Evolutionary conservation across 2,797 vertebrate species (phyloP).

Genomic region (Pagetopsis macropterus): DNA sequence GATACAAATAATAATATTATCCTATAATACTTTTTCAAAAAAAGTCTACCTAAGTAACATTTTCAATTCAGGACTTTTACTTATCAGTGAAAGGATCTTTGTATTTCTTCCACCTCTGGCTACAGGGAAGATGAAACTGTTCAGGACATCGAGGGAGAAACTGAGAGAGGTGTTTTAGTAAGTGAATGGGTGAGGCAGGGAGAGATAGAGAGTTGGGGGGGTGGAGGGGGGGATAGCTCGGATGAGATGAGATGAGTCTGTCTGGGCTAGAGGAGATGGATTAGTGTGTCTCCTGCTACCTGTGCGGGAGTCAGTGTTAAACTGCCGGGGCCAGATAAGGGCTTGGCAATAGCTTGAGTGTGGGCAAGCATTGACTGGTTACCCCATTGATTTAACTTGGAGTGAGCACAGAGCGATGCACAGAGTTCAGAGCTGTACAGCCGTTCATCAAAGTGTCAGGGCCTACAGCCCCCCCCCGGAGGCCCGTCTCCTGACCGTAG

Average conservation of each 20-base stretch:
- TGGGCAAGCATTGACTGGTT: conserved; percentile 73
- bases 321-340: conserved; percentile 78
- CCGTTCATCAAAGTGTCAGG: conserved; percentile 77
- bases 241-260: conserved; percentile 70
- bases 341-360: conserved; percentile 68
- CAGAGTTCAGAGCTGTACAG: conserved; percentile 68
- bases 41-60: too few species aligned
- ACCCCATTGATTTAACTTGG: conserved; percentile 74
- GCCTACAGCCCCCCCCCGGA: conserved; percentile 23
- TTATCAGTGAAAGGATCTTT: too few species aligned
- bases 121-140: conserved; percentile 53
- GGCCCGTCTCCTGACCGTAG: conserved; percentile 7
- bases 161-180: conserved; percentile 49
- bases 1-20: too few species aligned
- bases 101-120: too few species aligned
- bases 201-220: conserved; percentile 22
- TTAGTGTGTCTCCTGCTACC: conserved; percentile 77
- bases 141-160: conserved; percentile 38
- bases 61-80: too few species aligned
- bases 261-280: conserved; percentile 77
- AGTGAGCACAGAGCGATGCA: conserved; percentile 67
- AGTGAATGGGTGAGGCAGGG: conserved; percentile 41
- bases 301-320: conserved; percentile 80
- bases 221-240: conserved; percentile 32
- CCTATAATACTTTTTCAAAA: too few species aligned